phyloP scores from a whole-genome alignment of 1,140 invertebrate genomes.

The Drusus annulatus region DNA sequence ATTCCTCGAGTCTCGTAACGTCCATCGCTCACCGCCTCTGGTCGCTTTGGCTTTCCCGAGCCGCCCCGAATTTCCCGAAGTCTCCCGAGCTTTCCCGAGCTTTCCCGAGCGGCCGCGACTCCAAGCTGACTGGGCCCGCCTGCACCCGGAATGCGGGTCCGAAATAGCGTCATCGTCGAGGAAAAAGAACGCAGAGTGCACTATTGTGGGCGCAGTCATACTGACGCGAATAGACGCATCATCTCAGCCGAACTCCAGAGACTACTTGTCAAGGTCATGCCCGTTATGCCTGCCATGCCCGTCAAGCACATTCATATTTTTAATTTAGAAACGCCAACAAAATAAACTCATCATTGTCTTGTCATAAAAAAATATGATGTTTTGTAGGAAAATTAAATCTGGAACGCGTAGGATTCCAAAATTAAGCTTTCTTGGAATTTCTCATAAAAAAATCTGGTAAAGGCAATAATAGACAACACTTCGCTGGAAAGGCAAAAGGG shows the following conservation, averaged over 20 bases:
- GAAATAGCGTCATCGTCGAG: not conserved
- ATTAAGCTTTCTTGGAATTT: too few species aligned
- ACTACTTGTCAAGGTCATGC: conserved; percentile 3
- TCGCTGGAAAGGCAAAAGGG: too few species aligned
- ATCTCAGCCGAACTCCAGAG: not conserved
- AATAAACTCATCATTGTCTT: too few species aligned
- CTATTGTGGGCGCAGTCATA: conserved; percentile 14
- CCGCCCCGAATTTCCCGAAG: not conserved
- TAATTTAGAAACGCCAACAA: too few species aligned
- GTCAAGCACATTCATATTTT: not conserved
- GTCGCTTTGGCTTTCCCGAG: not conserved
- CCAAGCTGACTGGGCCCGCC: conserved; percentile 11
- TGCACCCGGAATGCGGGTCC: conserved; percentile 11
- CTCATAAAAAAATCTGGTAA: too few species aligned
- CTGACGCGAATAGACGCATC: not conserved
- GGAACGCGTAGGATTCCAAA: too few species aligned
- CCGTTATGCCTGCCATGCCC: not conserved
- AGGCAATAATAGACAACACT: too few species aligned
- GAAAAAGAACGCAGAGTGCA: conserved; percentile 6
- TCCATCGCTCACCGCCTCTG: not conserved
- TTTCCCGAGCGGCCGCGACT: conserved; percentile 2
- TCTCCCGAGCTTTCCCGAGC: not conserved
- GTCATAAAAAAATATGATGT: too few species aligned
- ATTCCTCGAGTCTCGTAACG: not conserved
- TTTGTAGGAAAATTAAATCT: too few species aligned